Conservation (phyloP, 2,113 vertebrate species). For the Rhagologus leucostigma region DNA sequence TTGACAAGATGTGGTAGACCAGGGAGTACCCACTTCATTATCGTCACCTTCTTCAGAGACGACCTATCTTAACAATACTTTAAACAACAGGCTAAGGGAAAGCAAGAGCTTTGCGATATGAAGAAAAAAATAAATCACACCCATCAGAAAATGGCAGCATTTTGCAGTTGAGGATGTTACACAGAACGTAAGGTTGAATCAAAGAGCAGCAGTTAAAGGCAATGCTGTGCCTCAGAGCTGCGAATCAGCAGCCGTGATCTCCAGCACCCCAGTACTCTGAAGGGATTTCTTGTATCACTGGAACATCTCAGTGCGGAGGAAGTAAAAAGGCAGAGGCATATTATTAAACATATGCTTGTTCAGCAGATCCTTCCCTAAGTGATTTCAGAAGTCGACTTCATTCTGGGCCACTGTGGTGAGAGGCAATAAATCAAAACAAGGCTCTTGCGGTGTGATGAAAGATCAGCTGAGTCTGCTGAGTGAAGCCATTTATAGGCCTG, state of each 20-base stretch:
- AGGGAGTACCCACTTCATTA: background rate
- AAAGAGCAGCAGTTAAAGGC: slow-evolving; percentile 9
- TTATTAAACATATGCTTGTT: slow-evolving; percentile 58
- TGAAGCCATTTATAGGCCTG: slow-evolving; percentile 38
- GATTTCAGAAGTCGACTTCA: slow-evolving; percentile 52
- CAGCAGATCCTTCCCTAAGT: slow-evolving; percentile 48
- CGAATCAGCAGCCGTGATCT: background rate
- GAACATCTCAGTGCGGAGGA: background rate
- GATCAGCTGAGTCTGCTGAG: slow-evolving; percentile 38
- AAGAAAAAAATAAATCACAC: background rate
- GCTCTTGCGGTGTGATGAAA: background rate
- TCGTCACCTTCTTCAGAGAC: background rate
- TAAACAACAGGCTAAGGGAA: background rate
- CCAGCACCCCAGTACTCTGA: background rate
- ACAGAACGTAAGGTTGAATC: background rate
- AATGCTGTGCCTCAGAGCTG: background rate
- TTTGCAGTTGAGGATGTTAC: background rate
- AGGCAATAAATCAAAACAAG: slow-evolving; percentile 49
- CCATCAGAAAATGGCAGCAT: slow-evolving; percentile 3
- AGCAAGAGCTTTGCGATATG: slow-evolving; percentile 19
- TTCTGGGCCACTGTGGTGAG: slow-evolving; percentile 10
- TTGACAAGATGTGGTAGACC: background rate
- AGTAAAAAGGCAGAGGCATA: background rate
- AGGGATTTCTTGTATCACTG: background rate
- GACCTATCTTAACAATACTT: background rate